Conservation (phyloP, 2,113 vertebrate genomes). For the Benitochromis conjunctus region DNA sequence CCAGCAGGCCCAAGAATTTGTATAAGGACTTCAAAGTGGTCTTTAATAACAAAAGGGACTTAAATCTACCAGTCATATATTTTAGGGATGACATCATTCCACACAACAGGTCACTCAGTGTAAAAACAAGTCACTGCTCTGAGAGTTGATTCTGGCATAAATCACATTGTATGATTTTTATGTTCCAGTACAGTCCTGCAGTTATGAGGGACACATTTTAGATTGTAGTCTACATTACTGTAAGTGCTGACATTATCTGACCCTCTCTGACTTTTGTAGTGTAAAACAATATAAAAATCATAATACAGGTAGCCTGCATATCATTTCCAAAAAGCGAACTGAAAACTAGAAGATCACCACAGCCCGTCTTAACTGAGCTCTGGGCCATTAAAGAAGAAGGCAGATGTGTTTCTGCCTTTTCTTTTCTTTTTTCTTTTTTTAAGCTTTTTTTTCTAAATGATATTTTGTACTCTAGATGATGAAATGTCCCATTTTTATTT, state of each 20-base stretch:
- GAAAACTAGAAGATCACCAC: background rate
- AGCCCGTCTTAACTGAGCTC: background rate
- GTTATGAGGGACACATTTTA: background rate
- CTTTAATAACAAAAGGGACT: conserved; percentile 46
- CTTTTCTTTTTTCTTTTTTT: background rate
- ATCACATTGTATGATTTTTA: conserved; percentile 3
- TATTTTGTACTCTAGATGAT: background rate
- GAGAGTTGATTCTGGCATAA: background rate
- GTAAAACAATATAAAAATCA: background rate
- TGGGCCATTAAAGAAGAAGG: background rate
- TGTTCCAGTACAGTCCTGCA: background rate
- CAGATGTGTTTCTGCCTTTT: background rate
- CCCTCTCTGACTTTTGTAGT: background rate
- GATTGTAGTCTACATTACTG: background rate
- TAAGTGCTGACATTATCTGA: background rate
- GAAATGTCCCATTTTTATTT: background rate
- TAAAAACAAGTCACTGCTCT: background rate
- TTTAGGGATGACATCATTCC: conserved; percentile 28
- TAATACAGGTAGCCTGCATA: background rate
- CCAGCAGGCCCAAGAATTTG: conserved; percentile 57
- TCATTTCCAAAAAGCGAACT: background rate
- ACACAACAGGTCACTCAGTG: background rate
- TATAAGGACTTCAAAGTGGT: conserved; percentile 31
- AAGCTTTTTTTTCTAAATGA: background rate
- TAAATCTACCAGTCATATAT: conserved; percentile 50